These are phyloP conservation scores for Tethya wilhelma DNA, from an alignment of 37 sponge, comb jelly and placozoan genomes.

Conservation along the genomic window DNA sequence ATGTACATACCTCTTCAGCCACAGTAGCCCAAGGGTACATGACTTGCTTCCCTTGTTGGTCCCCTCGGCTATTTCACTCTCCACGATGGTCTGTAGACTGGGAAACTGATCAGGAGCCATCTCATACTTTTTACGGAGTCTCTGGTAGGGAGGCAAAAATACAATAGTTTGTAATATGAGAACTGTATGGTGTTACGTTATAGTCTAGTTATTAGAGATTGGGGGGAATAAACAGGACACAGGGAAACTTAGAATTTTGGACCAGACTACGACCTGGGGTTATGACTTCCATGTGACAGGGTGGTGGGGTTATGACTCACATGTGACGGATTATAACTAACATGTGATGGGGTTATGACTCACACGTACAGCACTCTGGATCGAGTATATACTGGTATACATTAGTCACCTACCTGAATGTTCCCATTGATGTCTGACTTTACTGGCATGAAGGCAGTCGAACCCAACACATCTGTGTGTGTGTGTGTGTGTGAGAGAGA, in stretches of 20 bases:
- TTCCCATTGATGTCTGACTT: constrained; percentile 84
- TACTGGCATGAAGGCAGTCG: constrained; percentile 74
- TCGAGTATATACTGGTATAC: not conserved
- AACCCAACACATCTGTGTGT: constrained; percentile 70
- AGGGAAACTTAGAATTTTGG: too few relatives aligned
- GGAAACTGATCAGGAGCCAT: constrained; percentile 44
- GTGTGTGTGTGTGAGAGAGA: too few relatives aligned
- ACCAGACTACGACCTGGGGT: too few relatives aligned
- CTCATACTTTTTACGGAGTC: constrained; percentile 50
- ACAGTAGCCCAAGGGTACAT: constrained; percentile 79
- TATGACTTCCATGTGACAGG: not conserved
- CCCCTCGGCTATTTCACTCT: constrained; percentile 72
- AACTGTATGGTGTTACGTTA: too few relatives aligned
- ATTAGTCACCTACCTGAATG: constrained; percentile 38
- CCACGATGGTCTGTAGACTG: constrained; percentile 73
- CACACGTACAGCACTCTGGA: not conserved
- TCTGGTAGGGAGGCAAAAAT: constrained; percentile 28
- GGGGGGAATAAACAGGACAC: too few relatives aligned
- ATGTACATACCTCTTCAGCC: constrained; percentile 75
- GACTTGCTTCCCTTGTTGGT: constrained; percentile 56
- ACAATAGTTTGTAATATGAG: not conserved
- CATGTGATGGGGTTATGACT: not conserved
- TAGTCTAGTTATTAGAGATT: too few relatives aligned
- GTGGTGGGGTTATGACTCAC: not conserved
- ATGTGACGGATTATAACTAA: not conserved